Conservation (phyloP, 2,888 invertebrate species). For the Monochamus alternatus region DNA sequence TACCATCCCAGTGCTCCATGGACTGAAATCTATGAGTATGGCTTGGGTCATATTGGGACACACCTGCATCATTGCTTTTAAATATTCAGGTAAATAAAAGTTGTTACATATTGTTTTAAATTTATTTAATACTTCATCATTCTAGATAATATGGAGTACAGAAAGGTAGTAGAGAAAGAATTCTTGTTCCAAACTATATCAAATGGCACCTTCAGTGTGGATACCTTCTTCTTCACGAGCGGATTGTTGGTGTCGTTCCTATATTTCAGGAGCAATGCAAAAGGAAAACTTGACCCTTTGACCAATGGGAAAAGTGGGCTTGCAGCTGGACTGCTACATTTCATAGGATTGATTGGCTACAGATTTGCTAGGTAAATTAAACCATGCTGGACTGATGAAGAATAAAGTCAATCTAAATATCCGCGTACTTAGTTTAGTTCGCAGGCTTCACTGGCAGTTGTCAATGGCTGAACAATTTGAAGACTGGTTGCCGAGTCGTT, state of each 20-base stretch:
- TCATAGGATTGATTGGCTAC: conserved; percentile 83
- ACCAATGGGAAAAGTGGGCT: conserved; percentile 77
- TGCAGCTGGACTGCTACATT: conserved; percentile 79
- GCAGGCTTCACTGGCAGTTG: no score
- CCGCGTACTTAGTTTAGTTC: no score
- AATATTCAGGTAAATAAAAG: conserved; percentile 77
- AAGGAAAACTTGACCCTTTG: conserved; percentile 81
- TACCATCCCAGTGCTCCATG: conserved; percentile 82
- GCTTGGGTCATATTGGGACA: conserved; percentile 82
- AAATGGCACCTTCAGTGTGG: conserved; percentile 86
- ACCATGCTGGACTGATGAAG: no score
- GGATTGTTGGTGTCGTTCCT: conserved; percentile 89
- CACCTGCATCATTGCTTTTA: conserved; percentile 86
- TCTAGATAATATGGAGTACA: conserved; percentile 82
- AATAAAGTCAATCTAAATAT: no score
- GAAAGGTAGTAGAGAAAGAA: conserved; percentile 82
- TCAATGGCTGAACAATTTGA: no score
- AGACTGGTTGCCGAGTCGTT: no score
- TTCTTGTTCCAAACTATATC: conserved; percentile 86
- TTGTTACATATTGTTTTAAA: background rate
- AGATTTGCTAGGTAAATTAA: conserved; percentile 80
- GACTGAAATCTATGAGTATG: conserved; percentile 77
- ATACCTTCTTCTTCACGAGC: conserved; percentile 87
- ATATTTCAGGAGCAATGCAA: conserved; percentile 85
- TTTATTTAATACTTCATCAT: background rate